A percentile compares a stretch with the other conserved stretches of the same genome.
These are phyloP conservation scores for Rhamnusium bicolor DNA, from an alignment of 2,888 invertebrate species.

Conservation along the genomic window DNA sequence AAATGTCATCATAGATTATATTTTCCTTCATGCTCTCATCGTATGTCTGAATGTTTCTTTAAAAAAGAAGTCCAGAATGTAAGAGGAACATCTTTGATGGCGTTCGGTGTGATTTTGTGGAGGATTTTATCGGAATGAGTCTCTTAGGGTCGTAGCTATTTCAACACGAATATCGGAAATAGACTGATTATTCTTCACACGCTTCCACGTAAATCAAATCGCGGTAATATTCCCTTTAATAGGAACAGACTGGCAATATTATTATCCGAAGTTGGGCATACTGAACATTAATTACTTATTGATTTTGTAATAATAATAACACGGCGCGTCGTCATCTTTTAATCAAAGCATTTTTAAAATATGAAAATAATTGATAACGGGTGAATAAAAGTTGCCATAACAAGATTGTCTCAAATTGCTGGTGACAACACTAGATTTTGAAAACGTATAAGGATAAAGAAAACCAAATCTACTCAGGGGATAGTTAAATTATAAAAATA, in stretches of 20 bases:
- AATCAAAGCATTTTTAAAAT: neutral
- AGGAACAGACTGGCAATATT: constrained; percentile 32
- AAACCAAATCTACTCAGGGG: too few species aligned
- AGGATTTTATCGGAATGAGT: constrained; percentile 23
- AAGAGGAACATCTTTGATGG: neutral
- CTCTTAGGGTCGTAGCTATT: constrained; percentile 32
- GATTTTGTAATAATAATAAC: neutral
- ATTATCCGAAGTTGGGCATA: neutral
- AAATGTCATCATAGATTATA: neutral
- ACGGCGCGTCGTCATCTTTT: neutral
- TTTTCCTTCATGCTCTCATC: neutral
- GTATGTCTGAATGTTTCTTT: neutral
- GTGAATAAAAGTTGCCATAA: too few species aligned
- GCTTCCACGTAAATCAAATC: constrained; percentile 58
- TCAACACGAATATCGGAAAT: constrained; percentile 54
- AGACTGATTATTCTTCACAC: constrained; percentile 58
- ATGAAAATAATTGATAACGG: too few species aligned
- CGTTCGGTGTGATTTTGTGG: constrained; percentile 8
- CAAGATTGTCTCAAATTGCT: too few species aligned
- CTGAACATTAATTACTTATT: constrained; percentile 8
- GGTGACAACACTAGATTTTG: too few species aligned
- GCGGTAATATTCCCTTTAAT: constrained; percentile 51
- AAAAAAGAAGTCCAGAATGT: neutral
- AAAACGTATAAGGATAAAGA: too few species aligned
- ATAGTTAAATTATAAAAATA: too few species aligned